phyloP scores from a whole-genome alignment of 37 sponge, comb jelly and placozoan genomes.

The Spongilla lacustris region DNA sequence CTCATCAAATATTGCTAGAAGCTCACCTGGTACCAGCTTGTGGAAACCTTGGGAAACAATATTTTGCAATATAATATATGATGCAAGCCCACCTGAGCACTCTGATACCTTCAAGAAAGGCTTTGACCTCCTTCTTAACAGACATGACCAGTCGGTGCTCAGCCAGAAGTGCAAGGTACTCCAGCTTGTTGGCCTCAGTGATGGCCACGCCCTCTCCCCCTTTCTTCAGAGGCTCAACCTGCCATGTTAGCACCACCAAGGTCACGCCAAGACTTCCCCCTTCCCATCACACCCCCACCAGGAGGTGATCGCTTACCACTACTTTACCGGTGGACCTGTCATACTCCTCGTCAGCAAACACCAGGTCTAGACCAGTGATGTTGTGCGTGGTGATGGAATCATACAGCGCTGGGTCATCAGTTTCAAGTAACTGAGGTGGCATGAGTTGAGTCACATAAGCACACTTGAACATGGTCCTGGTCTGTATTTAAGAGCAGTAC shows the following conservation, averaged over 20 bases:
- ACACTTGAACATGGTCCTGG: neutral
- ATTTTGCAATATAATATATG: too few relatives aligned
- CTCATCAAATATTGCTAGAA: conserved; percentile 92
- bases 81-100: neutral
- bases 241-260: neutral
- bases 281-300: too few relatives aligned
- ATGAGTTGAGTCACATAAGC: neutral
- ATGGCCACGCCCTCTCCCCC: conserved; percentile 80
- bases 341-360: conserved; percentile 92
- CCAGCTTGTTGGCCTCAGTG: conserved; percentile 82
- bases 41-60: conserved; percentile 72
- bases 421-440: conserved; percentile 76
- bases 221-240: conserved; percentile 78
- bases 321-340: conserved; percentile 8
- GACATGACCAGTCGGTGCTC: conserved; percentile 68
- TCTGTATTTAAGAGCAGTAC: neutral
- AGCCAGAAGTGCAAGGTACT: conserved; percentile 84
- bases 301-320: neutral
- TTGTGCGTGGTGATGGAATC: conserved; percentile 87
- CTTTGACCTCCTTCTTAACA: conserved; percentile 78
- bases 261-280: neutral
- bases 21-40: conserved; percentile 79
- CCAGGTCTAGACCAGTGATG: conserved; percentile 79
- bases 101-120: conserved; percentile 79
- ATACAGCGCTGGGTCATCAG: conserved; percentile 90